Conservation (phyloP, 1,140 invertebrate genomes). For the Drosophila mojavensis region DNA sequence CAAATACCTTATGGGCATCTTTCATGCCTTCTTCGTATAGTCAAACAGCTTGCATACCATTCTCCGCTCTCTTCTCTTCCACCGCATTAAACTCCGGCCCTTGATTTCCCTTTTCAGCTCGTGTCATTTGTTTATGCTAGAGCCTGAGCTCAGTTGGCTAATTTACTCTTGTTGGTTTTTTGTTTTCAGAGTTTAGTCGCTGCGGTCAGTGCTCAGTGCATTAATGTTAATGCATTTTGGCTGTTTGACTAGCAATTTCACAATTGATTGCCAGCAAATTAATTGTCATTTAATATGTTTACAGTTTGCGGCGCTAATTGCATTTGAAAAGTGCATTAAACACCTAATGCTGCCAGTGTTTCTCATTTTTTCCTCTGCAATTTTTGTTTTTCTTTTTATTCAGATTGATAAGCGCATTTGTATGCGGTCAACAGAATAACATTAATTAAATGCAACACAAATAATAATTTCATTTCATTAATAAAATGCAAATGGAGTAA, state of each 20-base stretch:
- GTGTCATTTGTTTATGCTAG: background rate
- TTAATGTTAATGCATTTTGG: conserved; percentile 72
- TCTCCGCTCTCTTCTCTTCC: too few species aligned
- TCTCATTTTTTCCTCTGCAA: background rate
- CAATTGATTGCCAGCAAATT: conserved; percentile 70
- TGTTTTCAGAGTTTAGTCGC: conserved; percentile 12
- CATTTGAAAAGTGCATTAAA: conserved; percentile 72
- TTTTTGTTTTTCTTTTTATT: conserved; percentile 13
- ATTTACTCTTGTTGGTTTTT: background rate
- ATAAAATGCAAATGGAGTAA: conserved; percentile 6
- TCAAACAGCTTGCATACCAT: too few species aligned
- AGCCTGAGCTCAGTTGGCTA: background rate
- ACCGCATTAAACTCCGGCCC: too few species aligned
- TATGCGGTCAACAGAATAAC: conserved; percentile 4
- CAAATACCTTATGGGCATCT: too few species aligned
- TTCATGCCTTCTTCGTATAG: too few species aligned
- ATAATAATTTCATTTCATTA: conserved; percentile 15
- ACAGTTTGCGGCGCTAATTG: conserved; percentile 58
- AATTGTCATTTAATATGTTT: conserved; percentile 74
- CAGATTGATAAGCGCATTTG: conserved; percentile 47
- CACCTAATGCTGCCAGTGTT: conserved; percentile 26
- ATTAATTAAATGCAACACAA: conserved; percentile 18
- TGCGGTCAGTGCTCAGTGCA: conserved; percentile 23
- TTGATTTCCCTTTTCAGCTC: background rate
- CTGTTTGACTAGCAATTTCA: conserved; percentile 65